phyloP scores from a whole-genome alignment of 2,888 invertebrate genomes.

The Epinotia brunnichana region DNA sequence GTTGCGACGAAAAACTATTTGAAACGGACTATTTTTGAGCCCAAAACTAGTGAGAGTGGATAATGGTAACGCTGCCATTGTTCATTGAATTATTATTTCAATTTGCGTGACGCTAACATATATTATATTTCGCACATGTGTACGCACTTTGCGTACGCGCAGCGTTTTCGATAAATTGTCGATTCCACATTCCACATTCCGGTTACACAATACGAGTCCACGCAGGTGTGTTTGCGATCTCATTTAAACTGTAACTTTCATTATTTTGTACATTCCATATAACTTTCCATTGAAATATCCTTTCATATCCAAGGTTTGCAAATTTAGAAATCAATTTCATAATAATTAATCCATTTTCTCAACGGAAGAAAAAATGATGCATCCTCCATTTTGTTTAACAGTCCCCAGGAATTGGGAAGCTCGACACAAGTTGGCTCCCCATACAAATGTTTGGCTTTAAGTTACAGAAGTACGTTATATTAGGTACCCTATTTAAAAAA shows the following conservation, averaged over 20 bases:
- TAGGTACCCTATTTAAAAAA: too few species aligned
- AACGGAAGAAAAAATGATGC: not conserved
- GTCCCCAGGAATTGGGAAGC: too few species aligned
- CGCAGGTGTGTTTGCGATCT: constrained; percentile 28
- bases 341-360: too few species aligned
- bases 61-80: too few species aligned
- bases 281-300: not conserved
- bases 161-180: constrained; percentile 11
- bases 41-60: too few species aligned
- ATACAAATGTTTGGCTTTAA: too few species aligned
- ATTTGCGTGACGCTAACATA: not conserved
- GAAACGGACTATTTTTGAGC: too few species aligned
- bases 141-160: not conserved
- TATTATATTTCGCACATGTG: not conserved
- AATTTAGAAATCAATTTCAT: not conserved
- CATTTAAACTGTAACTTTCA: not conserved
- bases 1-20: too few species aligned
- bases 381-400: too few species aligned
- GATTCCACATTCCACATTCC: not conserved
- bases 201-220: constrained; percentile 3
- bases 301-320: not conserved
- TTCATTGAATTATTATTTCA: not conserved
- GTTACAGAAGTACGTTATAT: too few species aligned
- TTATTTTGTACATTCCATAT: constrained; percentile 10
- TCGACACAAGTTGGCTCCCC: too few species aligned